Conservation (phyloP, 2,113 vertebrate genomes). For the Alectura lathami region DNA sequence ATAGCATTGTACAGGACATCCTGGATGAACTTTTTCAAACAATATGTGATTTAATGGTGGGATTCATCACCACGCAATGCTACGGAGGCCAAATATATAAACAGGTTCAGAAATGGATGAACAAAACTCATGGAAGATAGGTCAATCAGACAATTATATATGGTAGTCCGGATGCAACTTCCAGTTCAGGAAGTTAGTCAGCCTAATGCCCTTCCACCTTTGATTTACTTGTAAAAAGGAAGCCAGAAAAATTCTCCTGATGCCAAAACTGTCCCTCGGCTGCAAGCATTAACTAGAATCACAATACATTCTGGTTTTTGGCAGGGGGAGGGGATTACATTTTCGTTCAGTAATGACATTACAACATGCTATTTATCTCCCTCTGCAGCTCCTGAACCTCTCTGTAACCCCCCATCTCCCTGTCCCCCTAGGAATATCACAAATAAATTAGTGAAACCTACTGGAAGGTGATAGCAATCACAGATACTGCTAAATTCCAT, state of each 20-base stretch:
- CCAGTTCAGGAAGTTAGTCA: constrained; percentile 37
- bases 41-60: not conserved
- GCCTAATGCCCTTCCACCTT: constrained; percentile 32
- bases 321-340: not conserved
- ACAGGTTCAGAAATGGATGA: not conserved
- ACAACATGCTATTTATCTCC: constrained; percentile 7
- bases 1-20: constrained; percentile 41
- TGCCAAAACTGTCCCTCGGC: constrained; percentile 47
- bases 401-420: not conserved
- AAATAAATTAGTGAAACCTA: constrained; percentile 24
- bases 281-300: not conserved
- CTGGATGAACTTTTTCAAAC: constrained; percentile 15
- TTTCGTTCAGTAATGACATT: constrained; percentile 29
- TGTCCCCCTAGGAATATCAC: constrained; percentile 15
- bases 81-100: not conserved
- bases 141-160: constrained; percentile 45
- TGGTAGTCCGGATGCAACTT: constrained; percentile 39
- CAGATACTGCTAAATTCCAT: not conserved
- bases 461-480: constrained; percentile 27
- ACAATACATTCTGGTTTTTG: not conserved
- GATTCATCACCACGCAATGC: not conserved
- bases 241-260: not conserved
- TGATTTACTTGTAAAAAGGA: constrained; percentile 24
- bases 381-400: constrained; percentile 9
- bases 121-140: not conserved